Evolutionary conservation across 2,888 invertebrate species (phyloP), one percentile per base, ranked within the genome.

Genomic region (Zaprionus lineosus): DNA sequence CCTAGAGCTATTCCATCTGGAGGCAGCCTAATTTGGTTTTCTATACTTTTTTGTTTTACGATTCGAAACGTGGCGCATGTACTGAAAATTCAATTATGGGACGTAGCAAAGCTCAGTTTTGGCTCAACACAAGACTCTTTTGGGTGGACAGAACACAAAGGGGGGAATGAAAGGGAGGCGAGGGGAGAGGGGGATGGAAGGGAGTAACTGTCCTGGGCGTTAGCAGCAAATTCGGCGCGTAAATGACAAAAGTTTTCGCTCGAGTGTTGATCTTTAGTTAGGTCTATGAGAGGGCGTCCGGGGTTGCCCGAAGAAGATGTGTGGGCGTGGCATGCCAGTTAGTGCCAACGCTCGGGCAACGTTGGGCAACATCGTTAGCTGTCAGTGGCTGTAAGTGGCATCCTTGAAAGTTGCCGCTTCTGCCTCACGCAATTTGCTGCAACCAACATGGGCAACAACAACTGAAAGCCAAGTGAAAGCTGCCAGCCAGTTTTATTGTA

Each of bases 341-440:
- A 43, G 52, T 52, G 52, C 28, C 66, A 59, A 58, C 66, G 61
- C 59, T 74, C n/a, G n/a, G n/a, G 52, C 58, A 58, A 50, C 64
- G 53, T 55, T 68, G 77, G 62, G 75, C 84, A 78, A 77, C 85
- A 70, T 78, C 83, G 84, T 84, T 78, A 84, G 83, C 83, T 74
- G 75, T 60, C 84, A 71, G 67, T 72, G 51, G 46, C 74, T 78
- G 83, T 78, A 81, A 78, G 84, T 84, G 82, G 78, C 76, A 83
- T 78, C 72, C 85, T 78, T 84, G 83, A 78, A 82, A 78, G 58
- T 78, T 78, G 72, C 63, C 63, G 78, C 51, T 59, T 60, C 47
- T 74, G 78, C 62, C 84, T 64, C 68, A 78, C 83, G 84, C 78
- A 78, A 82, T 77, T 84, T 84, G 66, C 63, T 58, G 71, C 67